Conservation (phyloP, 2,797 vertebrate genomes). For the Geotrypetes seraphini region DNA sequence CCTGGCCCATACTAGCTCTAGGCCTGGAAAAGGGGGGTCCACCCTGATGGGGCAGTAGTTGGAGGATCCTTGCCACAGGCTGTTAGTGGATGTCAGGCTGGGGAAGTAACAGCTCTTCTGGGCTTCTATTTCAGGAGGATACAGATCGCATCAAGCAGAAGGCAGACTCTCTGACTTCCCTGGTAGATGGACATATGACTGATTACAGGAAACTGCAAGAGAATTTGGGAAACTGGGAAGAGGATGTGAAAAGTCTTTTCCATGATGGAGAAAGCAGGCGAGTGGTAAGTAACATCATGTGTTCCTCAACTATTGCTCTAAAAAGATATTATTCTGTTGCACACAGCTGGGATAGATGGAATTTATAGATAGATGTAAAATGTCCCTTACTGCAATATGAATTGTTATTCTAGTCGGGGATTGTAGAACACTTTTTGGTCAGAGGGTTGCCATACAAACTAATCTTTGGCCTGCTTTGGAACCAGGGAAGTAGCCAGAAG, state of each 20-base stretch:
- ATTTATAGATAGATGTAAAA: not conserved
- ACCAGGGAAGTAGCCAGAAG: too few relatives aligned
- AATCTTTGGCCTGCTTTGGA: too few relatives aligned
- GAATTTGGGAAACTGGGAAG: slow-evolving; percentile 32
- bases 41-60: not conserved
- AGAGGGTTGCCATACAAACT: too few relatives aligned
- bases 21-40: too few relatives aligned
- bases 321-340: too few relatives aligned
- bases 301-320: too few relatives aligned
- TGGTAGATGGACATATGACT: slow-evolving; percentile 30
- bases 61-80: not conserved
- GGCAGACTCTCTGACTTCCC: slow-evolving; percentile 25
- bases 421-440: too few relatives aligned
- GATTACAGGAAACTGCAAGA: slow-evolving; percentile 33
- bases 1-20: too few relatives aligned
- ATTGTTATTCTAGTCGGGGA: too few relatives aligned
- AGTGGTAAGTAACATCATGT: slow-evolving; percentile 29
- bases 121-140: slow-evolving; percentile 43
- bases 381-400: too few relatives aligned
- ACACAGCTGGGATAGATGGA: not conserved
- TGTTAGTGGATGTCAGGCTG: not conserved
- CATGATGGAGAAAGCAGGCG: slow-evolving; percentile 28
- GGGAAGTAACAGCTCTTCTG: not conserved
- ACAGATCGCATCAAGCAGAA: slow-evolving; percentile 36
- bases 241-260: slow-evolving; percentile 40